Conservation (phyloP, 2,113 vertebrate species). For the Poeciliopsis retropinna region DNA sequence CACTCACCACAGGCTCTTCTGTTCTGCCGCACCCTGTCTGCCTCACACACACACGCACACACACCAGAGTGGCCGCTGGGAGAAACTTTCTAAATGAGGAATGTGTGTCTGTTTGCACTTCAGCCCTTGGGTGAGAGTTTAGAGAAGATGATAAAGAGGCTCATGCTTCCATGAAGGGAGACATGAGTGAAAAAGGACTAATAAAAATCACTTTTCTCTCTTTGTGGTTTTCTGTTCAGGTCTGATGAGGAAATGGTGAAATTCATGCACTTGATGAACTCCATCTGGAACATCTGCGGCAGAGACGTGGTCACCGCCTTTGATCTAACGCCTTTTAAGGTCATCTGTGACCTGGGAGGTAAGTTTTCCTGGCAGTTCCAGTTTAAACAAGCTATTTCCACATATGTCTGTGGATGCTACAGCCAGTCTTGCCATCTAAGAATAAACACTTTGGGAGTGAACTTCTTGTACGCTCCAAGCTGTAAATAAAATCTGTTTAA, state of each 20-base stretch:
- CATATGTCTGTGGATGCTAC: no score
- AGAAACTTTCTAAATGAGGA: conserved; percentile 28
- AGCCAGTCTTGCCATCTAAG: no score
- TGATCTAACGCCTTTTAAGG: conserved; percentile 84
- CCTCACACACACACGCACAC: neutral
- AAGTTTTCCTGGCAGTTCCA: conserved; percentile 27
- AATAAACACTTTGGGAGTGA: no score
- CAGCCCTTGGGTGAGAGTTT: neutral
- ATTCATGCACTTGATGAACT: conserved; percentile 89
- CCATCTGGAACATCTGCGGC: conserved; percentile 87
- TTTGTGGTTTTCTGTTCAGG: conserved; percentile 68
- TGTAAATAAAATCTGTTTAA: no score
- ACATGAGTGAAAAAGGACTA: neutral
- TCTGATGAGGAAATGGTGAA: conserved; percentile 85
- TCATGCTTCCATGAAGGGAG: conserved; percentile 9
- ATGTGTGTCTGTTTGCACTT: conserved; percentile 7
- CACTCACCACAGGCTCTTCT: conserved; percentile 64
- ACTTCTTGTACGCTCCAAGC: no score
- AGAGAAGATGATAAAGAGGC: conserved; percentile 25
- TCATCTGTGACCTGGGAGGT: conserved; percentile 91
- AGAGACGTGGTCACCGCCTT: conserved; percentile 84
- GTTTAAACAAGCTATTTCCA: no score
- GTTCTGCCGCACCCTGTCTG: conserved; percentile 39
- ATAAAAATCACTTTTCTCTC: neutral
- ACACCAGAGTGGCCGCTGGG: conserved; percentile 33